These are phyloP conservation scores for Drosophila mayaguana DNA, from an alignment of 2,888 invertebrate genomes.

Conservation along the genomic window DNA sequence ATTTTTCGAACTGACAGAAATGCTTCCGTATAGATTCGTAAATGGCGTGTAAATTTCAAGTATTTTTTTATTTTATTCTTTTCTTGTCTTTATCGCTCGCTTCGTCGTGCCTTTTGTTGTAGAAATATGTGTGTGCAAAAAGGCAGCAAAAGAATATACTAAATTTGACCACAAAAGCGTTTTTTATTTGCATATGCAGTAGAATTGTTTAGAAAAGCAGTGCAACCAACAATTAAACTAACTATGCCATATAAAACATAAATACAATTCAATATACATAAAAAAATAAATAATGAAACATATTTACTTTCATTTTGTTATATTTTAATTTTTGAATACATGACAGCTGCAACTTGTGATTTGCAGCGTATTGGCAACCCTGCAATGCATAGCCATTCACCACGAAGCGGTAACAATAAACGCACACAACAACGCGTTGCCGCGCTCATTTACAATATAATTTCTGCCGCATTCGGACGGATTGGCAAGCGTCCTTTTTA, in stretches of 20 bases:
- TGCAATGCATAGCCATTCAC: slow-evolving; percentile 27
- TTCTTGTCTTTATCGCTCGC: slow-evolving; percentile 20
- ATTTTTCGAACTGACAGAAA: slow-evolving; percentile 66
- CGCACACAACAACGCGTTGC: slow-evolving; percentile 29
- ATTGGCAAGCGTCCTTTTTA: slow-evolving; percentile 57
- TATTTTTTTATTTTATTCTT: slow-evolving; percentile 29
- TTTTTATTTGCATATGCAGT: slow-evolving; percentile 5
- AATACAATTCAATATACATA: background rate
- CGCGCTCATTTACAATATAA: slow-evolving; percentile 63
- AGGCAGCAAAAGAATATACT: slow-evolving; percentile 40
- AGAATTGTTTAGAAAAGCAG: slow-evolving; percentile 13
- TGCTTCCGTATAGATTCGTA: slow-evolving; percentile 33
- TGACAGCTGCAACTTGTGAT: no score
- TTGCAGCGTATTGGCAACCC: slow-evolving; percentile 10
- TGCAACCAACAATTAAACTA: background rate
- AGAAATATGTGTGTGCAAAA: slow-evolving; percentile 44
- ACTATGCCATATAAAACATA: background rate
- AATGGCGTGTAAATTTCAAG: slow-evolving; percentile 42
- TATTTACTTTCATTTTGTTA: background rate
- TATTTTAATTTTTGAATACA: background rate
- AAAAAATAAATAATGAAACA: background rate
- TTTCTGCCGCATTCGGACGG: slow-evolving; percentile 48
- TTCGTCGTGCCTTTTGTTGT: slow-evolving; percentile 61
- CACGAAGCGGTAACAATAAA: slow-evolving; percentile 9
- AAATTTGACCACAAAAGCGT: slow-evolving; percentile 29